A percentile compares a stretch with the other conserved stretches of the same genome.
Evolutionary conservation across 1,140 invertebrate species (phyloP).

Genomic region (Drosophila watanabei): DNA sequence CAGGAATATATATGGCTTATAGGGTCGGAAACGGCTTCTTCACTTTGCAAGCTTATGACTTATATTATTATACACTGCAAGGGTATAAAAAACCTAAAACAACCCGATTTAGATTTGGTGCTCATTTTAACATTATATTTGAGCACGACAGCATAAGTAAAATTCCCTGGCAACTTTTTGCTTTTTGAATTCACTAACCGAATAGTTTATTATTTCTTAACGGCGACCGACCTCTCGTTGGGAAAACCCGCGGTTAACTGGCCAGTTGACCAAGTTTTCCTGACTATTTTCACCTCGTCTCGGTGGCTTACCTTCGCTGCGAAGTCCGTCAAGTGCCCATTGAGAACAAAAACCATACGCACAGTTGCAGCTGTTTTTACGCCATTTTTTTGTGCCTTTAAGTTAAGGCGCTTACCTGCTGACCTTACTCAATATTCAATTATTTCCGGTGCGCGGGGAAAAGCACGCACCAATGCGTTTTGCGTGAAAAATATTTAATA

Average conservation of each 20-base stretch:
- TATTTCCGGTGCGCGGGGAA: constrained; percentile 13
- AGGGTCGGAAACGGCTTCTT: too few species aligned
- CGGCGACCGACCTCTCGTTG: constrained; percentile 34
- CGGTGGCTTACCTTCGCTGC: constrained; percentile 31
- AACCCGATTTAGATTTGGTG: too few species aligned
- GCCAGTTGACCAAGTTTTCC: constrained; percentile 16
- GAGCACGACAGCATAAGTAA: too few species aligned
- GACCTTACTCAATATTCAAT: constrained; percentile 37
- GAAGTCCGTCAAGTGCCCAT: constrained; percentile 66
- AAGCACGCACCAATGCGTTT: constrained; percentile 13
- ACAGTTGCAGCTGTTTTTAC: constrained; percentile 26
- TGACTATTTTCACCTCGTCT: constrained; percentile 54
- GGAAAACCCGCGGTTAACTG: constrained; percentile 47
- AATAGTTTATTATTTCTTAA: neutral
- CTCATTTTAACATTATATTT: too few species aligned
- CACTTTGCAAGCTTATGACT: too few species aligned
- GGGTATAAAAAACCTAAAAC: too few species aligned
- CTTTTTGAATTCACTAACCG: neutral
- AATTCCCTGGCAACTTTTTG: neutral
- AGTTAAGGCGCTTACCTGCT: constrained; percentile 46
- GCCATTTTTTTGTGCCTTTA: constrained; percentile 10
- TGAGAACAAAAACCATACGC: constrained; percentile 44
- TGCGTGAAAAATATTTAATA: constrained; percentile 1
- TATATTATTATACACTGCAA: too few species aligned
- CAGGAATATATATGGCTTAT: too few species aligned